Percentiles rank a stretch among this genome's conserved stretches.
Evolutionary conservation across 2,113 vertebrate species (phyloP).

Genomic region (Heterotilapia buettikoferi): DNA sequence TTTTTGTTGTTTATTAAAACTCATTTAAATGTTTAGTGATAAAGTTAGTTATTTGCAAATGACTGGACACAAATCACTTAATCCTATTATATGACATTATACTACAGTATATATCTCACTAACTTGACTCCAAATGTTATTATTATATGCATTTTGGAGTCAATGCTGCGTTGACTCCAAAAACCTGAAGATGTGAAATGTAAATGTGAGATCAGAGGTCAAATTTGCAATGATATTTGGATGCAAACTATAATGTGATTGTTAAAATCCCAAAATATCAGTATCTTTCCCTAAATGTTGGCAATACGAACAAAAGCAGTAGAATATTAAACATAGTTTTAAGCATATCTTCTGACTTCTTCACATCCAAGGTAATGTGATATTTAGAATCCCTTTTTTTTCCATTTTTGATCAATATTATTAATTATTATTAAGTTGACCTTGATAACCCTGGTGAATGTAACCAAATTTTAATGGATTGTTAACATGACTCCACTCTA

Average conservation of each 20-base stretch:
- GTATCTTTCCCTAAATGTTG: background rate
- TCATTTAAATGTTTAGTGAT: background rate
- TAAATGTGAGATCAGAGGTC: background rate
- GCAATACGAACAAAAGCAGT: background rate
- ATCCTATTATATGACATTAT: background rate
- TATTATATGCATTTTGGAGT: background rate
- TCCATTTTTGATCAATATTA: background rate
- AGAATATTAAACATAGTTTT: background rate
- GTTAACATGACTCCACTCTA: background rate
- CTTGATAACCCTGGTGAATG: background rate
- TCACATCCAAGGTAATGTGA: background rate
- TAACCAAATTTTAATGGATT: background rate
- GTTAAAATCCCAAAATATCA: background rate
- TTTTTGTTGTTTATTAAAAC: background rate
- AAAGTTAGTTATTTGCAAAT: background rate
- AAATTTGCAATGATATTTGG: background rate
- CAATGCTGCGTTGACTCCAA: background rate
- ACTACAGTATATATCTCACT: background rate
- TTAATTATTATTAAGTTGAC: background rate
- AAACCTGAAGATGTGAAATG: background rate
- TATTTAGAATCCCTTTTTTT: background rate
- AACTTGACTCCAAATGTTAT: background rate
- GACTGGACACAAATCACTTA: background rate
- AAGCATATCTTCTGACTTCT: background rate
- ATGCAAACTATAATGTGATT: background rate